Base-by-base conservation (phyloP, 2,797 vertebrate species). In the Lagodon rhomboides region DNA sequence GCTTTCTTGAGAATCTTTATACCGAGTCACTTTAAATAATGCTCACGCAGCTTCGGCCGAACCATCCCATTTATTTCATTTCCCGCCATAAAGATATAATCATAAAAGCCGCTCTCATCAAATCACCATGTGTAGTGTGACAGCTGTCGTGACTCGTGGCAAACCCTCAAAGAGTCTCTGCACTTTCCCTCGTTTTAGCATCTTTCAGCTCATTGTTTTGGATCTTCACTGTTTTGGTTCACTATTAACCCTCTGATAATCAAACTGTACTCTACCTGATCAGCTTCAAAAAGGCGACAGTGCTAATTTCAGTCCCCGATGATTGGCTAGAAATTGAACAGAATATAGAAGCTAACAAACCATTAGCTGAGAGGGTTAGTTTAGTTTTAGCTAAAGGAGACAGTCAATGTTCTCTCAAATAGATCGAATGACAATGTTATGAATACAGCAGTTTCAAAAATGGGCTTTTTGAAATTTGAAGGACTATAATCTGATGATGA, bases 1-100 rank as follows among this genome's bases (percentile, higher is more conserved):
- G 38, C 49, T 82, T 64, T 73, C 49, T 49, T 16, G 53, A 79
- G 6, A 81, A 73, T 47, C 61, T 70, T 60, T 10, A n/a, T 2
- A 17, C 27, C 1, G 18, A 72, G 27, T 22, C 44, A 71, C n/a
- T 77, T 63, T 65, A 55, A 77, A 73, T 62, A 53, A 74, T 20
- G 55, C 18, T 56, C 38, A 8, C 30, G 61, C 16, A 16, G 10
- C 51, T 60, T 13, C 5, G 23, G 43, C 23, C 55, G 38, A 43
- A 51, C n/a, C 51, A 38, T 25, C 22, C 25, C 34, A 44, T 34
- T 73, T 23, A 25, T 68, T 59, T 51, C 15, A 60, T 64, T 22
- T 64, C 27, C 34, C 3, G 1, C 23, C 9, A 46, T 18, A 56
- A 16, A 63, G 11, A 38, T 30, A 22, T 17, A 17, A 38, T 51